phyloP scores from a whole-genome alignment of 2,113 vertebrate species.

The Ploceus nigricollis region DNA sequence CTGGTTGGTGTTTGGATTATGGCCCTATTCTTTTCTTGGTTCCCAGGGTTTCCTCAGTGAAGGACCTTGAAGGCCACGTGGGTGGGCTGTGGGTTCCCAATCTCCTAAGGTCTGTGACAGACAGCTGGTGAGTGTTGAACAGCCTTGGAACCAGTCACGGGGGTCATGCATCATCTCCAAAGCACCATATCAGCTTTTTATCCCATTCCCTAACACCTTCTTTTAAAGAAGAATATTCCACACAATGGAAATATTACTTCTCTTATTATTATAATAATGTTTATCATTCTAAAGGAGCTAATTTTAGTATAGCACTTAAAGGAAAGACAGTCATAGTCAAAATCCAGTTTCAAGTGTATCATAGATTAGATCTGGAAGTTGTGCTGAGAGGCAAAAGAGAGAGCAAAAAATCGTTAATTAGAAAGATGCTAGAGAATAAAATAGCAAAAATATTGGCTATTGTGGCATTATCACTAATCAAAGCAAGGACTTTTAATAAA shows the following conservation, averaged over 20 bases:
- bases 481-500: neutral
- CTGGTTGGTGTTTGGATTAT: neutral
- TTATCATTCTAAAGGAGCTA: neutral
- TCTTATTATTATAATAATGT: neutral
- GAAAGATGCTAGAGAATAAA: neutral
- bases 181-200: neutral
- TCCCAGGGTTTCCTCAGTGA: neutral
- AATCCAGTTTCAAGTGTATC: neutral
- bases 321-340: neutral
- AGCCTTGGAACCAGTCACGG: neutral
- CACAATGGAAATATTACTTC: neutral
- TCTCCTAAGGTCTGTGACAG: neutral
- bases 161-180: neutral
- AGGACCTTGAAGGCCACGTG: neutral
- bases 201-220: neutral
- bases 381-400: neutral
- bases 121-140: neutral
- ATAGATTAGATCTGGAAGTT: neutral
- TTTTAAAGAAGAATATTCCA: neutral
- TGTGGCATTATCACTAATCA: neutral
- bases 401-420: neutral
- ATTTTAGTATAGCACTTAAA: neutral
- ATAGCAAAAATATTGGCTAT: neutral
- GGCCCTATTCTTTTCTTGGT: fast-evolving
- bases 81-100: neutral